These are phyloP conservation scores for Sminthurides aquaticus DNA, from an alignment of 2,888 invertebrate species.

Conservation along the genomic window DNA sequence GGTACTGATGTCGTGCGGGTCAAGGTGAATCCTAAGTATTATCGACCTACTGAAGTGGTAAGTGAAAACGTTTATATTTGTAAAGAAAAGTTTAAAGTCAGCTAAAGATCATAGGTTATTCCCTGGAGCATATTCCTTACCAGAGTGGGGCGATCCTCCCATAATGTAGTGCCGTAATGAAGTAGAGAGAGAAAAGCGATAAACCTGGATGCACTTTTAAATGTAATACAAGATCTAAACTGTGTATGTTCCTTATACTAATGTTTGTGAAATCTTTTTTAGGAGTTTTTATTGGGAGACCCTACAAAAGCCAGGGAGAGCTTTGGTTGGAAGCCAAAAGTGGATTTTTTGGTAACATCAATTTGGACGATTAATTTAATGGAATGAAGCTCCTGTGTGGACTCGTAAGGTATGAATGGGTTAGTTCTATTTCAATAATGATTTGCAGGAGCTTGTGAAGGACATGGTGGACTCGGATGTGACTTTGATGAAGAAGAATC, in stretches of 20 bases:
- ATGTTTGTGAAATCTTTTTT: slow-evolving; percentile 23
- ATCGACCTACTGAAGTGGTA: slow-evolving; percentile 95
- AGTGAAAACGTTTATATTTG: slow-evolving; percentile 49
- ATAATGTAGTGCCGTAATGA: slow-evolving; percentile 8
- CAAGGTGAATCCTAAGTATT: slow-evolving; percentile 85
- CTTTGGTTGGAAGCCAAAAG: slow-evolving; percentile 81
- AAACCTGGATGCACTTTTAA: too few relatives aligned
- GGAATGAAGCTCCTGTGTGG: too few relatives aligned
- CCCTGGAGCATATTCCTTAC: not conserved
- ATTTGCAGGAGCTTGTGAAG: slow-evolving; percentile 66
- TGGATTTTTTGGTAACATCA: slow-evolving; percentile 57
- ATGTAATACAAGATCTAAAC: too few relatives aligned
- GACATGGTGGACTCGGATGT: slow-evolving; percentile 94
- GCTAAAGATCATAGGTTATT: not conserved
- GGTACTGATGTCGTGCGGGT: slow-evolving; percentile 68
- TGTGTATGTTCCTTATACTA: too few relatives aligned
- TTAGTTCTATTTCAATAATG: not conserved
- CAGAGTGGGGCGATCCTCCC: not conserved
- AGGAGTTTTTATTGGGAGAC: slow-evolving; percentile 88
- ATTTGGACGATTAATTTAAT: not conserved
- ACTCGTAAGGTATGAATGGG: too few relatives aligned
- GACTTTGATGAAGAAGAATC: slow-evolving; percentile 81
- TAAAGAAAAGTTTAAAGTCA: not conserved
- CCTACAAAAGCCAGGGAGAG: slow-evolving; percentile 78
- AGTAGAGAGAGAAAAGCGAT: too few relatives aligned